Evolutionary conservation across 2,888 invertebrate species (phyloP), one percentile per base, ranked within the genome.

Genomic region (Pandemis cinnamomeana): DNA sequence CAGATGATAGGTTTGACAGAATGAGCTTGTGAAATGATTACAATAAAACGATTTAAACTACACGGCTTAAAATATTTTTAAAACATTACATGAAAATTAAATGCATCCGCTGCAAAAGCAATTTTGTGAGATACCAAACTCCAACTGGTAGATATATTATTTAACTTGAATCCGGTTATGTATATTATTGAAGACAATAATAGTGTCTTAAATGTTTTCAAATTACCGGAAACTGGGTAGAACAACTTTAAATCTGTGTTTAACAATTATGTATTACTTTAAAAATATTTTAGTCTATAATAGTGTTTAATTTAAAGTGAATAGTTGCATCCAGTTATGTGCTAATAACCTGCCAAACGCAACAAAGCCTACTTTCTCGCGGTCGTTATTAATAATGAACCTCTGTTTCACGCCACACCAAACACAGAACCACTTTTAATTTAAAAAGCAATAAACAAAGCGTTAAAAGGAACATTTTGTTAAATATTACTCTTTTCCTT

Each of bases 391-490:
- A 48, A 61, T 63, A 72, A 75, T 66, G 61, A 68, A 51, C 42
- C 60, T 20, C 51, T 66, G 64, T 36, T 67, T 42, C 51, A 60
- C 71, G 72, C 58, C 63, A 58, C 62, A 44, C 66, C 60, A 44
- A 67, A 55, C 72, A 67, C 75, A 48, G 69, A 71, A 67, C 72
- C 72, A 75, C 72, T 77, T 76, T 77, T 78, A 78, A 80, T 78
- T 77, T 73, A 73, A 71, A 79, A 75, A 78, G 77, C 77, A 77
- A 78, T 75, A 76, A 76, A 72, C 77, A 77, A 76, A 77, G 77
- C 75, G 77, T 73, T 79, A 77, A 76, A 75, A 75, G 76, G 76
- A 80, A 76, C 77, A 79, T 81, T 81, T 78, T 51, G 69, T 72
- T 68, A 61, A 71, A 72, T 75, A 75, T 75, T 72, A 75, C 75